Evolutionary conservation across 2,797 vertebrate genomes (phyloP), one percentile per base, ranked within the genome.

Genomic region (Artibeus jamaicensis): DNA sequence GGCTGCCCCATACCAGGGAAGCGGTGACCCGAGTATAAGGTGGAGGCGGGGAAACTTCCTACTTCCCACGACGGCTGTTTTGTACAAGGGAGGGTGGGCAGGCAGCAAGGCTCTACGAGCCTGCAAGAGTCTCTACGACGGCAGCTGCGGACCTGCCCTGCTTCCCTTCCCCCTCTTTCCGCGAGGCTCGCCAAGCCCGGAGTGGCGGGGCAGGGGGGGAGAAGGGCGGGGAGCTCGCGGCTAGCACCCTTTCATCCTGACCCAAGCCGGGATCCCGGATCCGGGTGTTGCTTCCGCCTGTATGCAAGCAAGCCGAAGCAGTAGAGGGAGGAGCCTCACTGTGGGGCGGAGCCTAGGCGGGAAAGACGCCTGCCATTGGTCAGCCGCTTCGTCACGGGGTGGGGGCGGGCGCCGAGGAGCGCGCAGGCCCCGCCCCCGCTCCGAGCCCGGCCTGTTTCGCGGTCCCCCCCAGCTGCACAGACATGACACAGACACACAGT

Each of bases 401-500:
- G 57, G 53, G 81, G 96, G 87, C 71, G 92, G 93, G 94, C 44
- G 0, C 48, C 14, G 4, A 39, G 81, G 84, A 37, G 55, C 50
- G 71, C 84, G 6, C 77, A 32, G 67, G 84, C 93, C 71, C 97
- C 94, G 93, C 97, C 97, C 44, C 84, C 53, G 21, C 68, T 87
- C 85, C 39, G 84, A 94, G 81, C 93, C 96, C 97, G 93, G 94
- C 96, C 96, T 11, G 93, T 93, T 96, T 94, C 95, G 93, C 90
- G 94, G 96, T 96, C 88, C 97, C 97, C 93, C 96, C 97, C 96
- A 78, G 97, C 94, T 93, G 94, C 97, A 98, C 98, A 97, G 98
- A 98, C 98, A 97, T 97, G 98, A 98, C 97, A 98, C 97, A 97
- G 98, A 96, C 97, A 97, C 98, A 97, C 94, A 73, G 97, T 77